Evolutionary conservation across 2,113 vertebrate genomes (phyloP), one percentile per base, ranked within the genome.

Genomic region (Silurus asotus): DNA sequence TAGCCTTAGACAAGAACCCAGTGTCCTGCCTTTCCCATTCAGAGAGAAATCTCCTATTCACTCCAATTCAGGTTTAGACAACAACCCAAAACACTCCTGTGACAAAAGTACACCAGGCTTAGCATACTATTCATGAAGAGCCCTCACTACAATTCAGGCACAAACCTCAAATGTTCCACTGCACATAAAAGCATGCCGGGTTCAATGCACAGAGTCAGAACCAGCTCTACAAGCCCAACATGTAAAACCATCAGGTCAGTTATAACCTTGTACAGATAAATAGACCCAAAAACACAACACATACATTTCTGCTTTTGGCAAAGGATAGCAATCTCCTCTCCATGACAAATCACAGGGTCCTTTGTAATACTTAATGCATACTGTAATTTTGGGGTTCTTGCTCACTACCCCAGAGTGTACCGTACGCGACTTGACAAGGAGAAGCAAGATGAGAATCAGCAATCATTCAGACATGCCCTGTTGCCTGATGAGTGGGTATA

Each of bases 331-430:
- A 82, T 82, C 80, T 55, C 55, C 81, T 72, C 84, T 84, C 85
- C 53, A 17, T 59, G 77, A 74, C 83, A 93, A 90, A 93, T 92
- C 89, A 94, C 74, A 93, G 90, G 88, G 88, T 88, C 83, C 84
- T 69, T 62, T 51, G 20, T 84, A 84, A 89, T 90, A 91, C 81
- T 58, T 70, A 86, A 83, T 59, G 87, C 81, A n/a, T 86, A 59
- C 83, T 69, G 84, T 87, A 87, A 93, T 94, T 93, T 92, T 58
- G 92, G 89, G 90, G 92, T 89, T 67, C 85, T 86, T 87, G 23
- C 53, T 19, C 58, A 28, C 67, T 48, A 59, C 58, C 81, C 62
- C 78, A 65, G 51, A 82, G 84, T 48, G 62, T 59, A 51, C 45
- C 79, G 53, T 25, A 53, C 79, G 59, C 17, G 64, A 64, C 69